These are phyloP conservation scores for Elephas maximus DNA, from an alignment of 2,113 vertebrate species.

Conservation along the genomic window DNA sequence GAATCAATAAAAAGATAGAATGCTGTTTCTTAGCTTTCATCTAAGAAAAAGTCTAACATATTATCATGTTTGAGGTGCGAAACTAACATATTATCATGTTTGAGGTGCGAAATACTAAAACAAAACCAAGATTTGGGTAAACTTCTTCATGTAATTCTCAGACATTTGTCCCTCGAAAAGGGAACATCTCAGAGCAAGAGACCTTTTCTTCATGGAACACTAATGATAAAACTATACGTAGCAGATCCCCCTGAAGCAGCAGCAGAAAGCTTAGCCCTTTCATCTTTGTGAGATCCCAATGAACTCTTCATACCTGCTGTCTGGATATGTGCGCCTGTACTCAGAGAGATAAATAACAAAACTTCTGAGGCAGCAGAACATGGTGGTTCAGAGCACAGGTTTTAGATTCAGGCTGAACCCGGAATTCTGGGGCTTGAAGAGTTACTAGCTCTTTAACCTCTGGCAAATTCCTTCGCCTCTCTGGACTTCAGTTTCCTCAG, in stretches of 20 bases:
- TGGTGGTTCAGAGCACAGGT: neutral
- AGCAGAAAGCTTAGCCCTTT: neutral
- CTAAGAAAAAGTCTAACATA: conserved; percentile 34
- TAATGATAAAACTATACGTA: neutral
- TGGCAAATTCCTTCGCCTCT: conserved; percentile 36
- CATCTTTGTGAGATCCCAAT: conserved; percentile 20
- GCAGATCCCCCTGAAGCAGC: neutral
- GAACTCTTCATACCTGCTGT: neutral
- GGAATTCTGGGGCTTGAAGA: neutral
- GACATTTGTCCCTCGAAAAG: conserved; percentile 46
- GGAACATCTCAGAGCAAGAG: neutral
- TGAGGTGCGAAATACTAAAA: conserved; percentile 28
- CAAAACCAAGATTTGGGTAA: conserved; percentile 9
- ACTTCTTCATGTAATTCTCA: conserved; percentile 23
- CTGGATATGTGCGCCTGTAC: neutral
- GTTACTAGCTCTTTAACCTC: neutral
- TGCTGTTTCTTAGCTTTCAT: conserved; percentile 5
- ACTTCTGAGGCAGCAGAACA: neutral
- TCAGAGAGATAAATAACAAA: neutral
- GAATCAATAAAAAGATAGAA: conserved; percentile 32
- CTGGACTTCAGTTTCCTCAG: neutral
- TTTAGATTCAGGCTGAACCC: neutral
- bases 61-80: neutral
- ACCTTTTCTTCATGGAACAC: neutral
- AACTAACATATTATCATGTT: conserved; percentile 36